A percentile compares a stretch with the other conserved stretches of the same genome.
phyloP scores from a whole-genome alignment of 2,797 vertebrate genomes.

The Balearica regulorum region DNA sequence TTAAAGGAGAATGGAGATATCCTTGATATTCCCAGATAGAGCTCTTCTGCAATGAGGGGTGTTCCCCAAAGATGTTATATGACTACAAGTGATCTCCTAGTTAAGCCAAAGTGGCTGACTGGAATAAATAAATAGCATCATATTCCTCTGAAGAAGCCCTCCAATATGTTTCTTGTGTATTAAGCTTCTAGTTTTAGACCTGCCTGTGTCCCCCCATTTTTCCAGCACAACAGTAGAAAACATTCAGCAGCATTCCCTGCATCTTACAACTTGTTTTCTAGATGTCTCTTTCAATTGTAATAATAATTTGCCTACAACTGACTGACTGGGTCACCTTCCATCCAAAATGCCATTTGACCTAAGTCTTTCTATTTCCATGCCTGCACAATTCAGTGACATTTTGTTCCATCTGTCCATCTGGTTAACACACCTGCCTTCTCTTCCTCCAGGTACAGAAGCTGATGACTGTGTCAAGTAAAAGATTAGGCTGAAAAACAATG shows the following conservation, averaged over 20 bases:
- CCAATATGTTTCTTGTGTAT: accelerated
- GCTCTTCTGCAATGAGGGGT: background rate
- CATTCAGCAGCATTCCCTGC: background rate
- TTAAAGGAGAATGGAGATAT: background rate
- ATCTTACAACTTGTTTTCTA: background rate
- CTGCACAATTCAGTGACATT: constrained; percentile 20
- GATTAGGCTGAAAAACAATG: background rate
- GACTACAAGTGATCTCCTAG: background rate
- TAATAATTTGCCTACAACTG: background rate
- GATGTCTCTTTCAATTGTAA: background rate
- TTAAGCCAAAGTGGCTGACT: background rate
- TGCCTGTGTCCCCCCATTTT: background rate
- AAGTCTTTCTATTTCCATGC: background rate
- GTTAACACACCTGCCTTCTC: constrained; percentile 35
- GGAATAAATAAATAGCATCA: background rate
- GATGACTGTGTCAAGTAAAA: constrained; percentile 39
- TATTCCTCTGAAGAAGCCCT: background rate
- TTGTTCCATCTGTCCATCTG: constrained; percentile 40
- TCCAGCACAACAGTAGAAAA: background rate
- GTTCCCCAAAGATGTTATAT: background rate
- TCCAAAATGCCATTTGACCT: constrained; percentile 3
- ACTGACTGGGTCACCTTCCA: constrained; percentile 19
- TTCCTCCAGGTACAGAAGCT: constrained; percentile 6
- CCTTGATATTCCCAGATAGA: background rate
- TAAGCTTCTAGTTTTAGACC: background rate